Evolutionary conservation across 2,113 vertebrate species (phyloP), one percentile per base, ranked within the genome.

Genomic region (Campylomormyrus tamandua): DNA sequence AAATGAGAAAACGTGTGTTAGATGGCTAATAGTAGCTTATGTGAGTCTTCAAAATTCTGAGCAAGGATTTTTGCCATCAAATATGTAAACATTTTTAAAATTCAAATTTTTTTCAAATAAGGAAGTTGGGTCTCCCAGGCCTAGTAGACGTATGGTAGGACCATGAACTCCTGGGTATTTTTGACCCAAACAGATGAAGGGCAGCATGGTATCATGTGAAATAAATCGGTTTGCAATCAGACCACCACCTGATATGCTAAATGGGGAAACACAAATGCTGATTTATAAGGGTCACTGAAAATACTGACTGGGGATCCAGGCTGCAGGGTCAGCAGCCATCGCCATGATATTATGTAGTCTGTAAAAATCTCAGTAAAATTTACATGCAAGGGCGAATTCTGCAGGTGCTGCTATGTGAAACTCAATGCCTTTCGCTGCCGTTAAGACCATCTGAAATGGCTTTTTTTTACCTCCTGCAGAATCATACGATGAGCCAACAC

Each of bases 401-500:
- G 42, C 19, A 84, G 83, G 39, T 48, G 45, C 83, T 84, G 19
- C 83, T 46, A 2, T n/a, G 24, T 24, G 19, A 46, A 11, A 88
- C n/a, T 9, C 8, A 15, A 58, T 39, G 3, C 53, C 52, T 21
- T n/a, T 19, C 5, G 7, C n/a, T 58, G 50, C 52, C 31, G 31
- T 53, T 45, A 13, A 13, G 6, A 88, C 31, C 58, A 4, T 58
- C 13, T 31, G 52, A 89, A 62, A 77, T 39, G 31, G 17, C 19
- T 17, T 6, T 95, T 93, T 95, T 95, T 95, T 92, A 93, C 93
- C 90, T 90, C 84, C 96, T 96, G 77, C 97, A 99, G 98, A 99
- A 99, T 93, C 98, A 99, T 95, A 97, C 98, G 92, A 97, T 99
- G 98, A 99, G 97, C 95, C 98, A 99, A 93, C 98, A 99, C 96